Evolutionary conservation across 2,888 invertebrate genomes (phyloP).

Genomic region (Andrena camellia): DNA sequence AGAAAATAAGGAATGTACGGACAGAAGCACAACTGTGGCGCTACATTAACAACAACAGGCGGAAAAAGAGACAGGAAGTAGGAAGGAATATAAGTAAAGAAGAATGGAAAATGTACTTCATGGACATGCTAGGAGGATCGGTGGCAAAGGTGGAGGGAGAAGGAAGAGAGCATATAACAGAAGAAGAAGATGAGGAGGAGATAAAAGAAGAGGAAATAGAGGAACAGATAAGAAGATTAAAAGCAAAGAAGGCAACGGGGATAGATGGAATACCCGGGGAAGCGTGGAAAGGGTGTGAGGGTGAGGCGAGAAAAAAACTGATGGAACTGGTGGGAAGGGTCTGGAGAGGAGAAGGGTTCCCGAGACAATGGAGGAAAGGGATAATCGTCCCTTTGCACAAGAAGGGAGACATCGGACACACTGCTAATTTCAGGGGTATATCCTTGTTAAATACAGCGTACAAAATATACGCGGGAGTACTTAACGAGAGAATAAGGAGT

Average conservation of each 20-base stretch:
- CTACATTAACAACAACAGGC: conserved; percentile 17
- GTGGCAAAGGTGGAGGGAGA: background rate
- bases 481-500: background rate
- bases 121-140: conserved; percentile 15
- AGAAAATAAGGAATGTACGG: conserved; percentile 1
- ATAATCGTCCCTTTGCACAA: background rate
- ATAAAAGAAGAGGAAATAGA: background rate
- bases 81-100: conserved; percentile 13
- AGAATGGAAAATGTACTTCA: conserved; percentile 19
- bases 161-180: background rate
- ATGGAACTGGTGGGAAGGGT: background rate
- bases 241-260: conserved; percentile 11
- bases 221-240: background rate
- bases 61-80: conserved; percentile 18
- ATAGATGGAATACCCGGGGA: conserved; percentile 7
- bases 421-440: background rate
- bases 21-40: conserved; percentile 17
- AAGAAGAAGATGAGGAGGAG: background rate
- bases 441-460: background rate
- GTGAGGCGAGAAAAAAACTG: background rate
- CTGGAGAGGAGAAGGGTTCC: background rate
- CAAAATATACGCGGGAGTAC: conserved; percentile 5
- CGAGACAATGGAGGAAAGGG: background rate
- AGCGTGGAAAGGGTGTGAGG: conserved; percentile 3
- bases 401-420: background rate